Evolutionary conservation across 2,113 vertebrate species (phyloP).

Genomic region (Thermophis baileyi): DNA sequence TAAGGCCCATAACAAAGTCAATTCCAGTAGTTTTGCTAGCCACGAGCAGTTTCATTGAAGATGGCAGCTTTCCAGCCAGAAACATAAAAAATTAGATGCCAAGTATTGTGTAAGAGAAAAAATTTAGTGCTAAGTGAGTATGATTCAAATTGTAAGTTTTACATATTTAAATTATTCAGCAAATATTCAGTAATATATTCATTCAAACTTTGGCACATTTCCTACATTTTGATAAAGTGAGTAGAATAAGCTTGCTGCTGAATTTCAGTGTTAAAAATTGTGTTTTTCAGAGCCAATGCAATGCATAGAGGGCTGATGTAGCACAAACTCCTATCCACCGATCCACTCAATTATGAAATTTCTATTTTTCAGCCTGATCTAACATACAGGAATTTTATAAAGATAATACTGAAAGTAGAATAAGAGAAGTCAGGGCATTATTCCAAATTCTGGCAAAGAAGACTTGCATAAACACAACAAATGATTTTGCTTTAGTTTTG

Average conservation of each 20-base stretch:
- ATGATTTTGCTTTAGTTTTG: background rate
- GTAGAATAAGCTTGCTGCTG: background rate
- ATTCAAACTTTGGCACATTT: background rate
- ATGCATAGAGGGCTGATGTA: background rate
- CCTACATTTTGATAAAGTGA: background rate
- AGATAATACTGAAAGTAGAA: background rate
- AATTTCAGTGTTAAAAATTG: background rate
- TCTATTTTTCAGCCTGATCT: background rate
- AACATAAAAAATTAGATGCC: background rate
- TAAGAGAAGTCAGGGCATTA: background rate
- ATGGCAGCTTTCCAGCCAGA: background rate
- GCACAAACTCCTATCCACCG: background rate
- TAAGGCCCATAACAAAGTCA: background rate
- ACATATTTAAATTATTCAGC: background rate
- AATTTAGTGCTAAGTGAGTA: background rate
- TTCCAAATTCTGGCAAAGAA: background rate
- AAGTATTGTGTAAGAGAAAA: background rate
- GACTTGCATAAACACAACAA: background rate
- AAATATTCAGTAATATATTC: background rate
- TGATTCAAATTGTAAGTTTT: background rate
- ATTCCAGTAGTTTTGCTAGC: background rate
- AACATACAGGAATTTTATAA: background rate
- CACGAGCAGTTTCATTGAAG: background rate
- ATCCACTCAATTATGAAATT: background rate
- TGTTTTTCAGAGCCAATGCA: background rate